Conservation (phyloP, 2,797 vertebrate genomes). For the Cossypha caffra region DNA sequence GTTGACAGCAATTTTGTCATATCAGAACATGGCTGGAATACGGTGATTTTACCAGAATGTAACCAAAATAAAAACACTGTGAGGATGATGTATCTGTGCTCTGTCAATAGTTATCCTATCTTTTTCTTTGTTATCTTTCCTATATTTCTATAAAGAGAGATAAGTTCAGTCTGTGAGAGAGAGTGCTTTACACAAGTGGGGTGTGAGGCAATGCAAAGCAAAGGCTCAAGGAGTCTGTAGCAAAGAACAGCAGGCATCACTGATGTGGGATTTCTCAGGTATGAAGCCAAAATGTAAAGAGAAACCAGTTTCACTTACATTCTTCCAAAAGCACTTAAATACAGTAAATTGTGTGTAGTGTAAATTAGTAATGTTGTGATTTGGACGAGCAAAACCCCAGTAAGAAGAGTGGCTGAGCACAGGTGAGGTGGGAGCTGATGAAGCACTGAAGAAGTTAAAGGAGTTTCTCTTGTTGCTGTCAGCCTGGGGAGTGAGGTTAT, state of each 20-base stretch:
- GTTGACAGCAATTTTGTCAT: rapidly evolving
- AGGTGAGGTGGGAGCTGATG: not conserved
- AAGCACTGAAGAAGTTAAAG: not conserved
- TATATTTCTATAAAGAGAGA: not conserved
- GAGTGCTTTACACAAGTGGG: not conserved
- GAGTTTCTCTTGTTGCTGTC: not conserved
- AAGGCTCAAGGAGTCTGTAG: not conserved
- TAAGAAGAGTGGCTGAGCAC: not conserved
- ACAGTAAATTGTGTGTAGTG: not conserved
- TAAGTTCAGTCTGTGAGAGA: not conserved
- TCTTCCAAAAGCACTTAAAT: not conserved
- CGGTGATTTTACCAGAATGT: not conserved
- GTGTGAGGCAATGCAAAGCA: not conserved
- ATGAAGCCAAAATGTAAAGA: not conserved
- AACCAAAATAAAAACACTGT: not conserved
- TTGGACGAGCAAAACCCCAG: not conserved
- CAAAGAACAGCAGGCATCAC: not conserved
- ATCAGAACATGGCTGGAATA: not conserved
- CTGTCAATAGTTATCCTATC: not conserved
- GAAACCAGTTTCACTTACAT: not conserved
- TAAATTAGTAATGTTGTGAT: not conserved
- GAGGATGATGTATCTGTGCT: not conserved
- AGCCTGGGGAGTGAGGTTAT: not conserved
- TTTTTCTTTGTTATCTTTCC: not conserved
- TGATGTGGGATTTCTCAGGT: not conserved